These are phyloP conservation scores for Apamea anceps DNA, from an alignment of 2,888 invertebrate genomes.

Conservation along the genomic window DNA sequence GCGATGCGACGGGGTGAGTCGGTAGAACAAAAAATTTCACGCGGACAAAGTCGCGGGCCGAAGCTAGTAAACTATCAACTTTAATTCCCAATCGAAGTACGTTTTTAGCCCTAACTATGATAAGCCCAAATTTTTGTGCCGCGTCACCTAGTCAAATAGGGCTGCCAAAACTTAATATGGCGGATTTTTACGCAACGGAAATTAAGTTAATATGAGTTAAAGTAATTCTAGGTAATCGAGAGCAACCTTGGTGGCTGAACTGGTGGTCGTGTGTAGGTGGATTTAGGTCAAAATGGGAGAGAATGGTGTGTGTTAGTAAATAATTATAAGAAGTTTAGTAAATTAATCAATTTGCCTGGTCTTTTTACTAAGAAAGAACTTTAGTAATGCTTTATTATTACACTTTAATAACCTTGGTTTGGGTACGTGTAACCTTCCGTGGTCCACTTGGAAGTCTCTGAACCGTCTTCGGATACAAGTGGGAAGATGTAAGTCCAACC, in stretches of 20 bases:
- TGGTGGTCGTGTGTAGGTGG: slow-evolving; percentile 5
- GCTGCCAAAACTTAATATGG: slow-evolving; percentile 70
- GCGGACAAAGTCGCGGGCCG: neutral
- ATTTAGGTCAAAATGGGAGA: slow-evolving; percentile 15
- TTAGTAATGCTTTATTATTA: too few species aligned
- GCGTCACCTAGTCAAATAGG: slow-evolving; percentile 63
- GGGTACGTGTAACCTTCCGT: too few species aligned
- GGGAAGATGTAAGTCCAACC: too few species aligned
- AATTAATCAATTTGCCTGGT: neutral
- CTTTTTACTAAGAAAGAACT: neutral
- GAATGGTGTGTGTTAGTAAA: neutral
- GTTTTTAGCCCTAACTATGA: neutral
- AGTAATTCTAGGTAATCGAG: slow-evolving; percentile 67
- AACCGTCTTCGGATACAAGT: too few species aligned
- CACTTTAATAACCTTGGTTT: too few species aligned
- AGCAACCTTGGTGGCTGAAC: slow-evolving; percentile 53
- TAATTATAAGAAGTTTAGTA: neutral
- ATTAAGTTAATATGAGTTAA: slow-evolving; percentile 71
- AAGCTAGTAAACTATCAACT: neutral
- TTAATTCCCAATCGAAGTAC: neutral
- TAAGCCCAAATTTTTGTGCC: slow-evolving; percentile 54
- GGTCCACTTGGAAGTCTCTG: too few species aligned
- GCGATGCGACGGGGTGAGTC: too few species aligned
- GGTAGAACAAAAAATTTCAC: neutral
- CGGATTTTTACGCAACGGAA: slow-evolving; percentile 78